Evolutionary conservation across 1,140 invertebrate species (phyloP).

Genomic region (Drosophila nannoptera): DNA sequence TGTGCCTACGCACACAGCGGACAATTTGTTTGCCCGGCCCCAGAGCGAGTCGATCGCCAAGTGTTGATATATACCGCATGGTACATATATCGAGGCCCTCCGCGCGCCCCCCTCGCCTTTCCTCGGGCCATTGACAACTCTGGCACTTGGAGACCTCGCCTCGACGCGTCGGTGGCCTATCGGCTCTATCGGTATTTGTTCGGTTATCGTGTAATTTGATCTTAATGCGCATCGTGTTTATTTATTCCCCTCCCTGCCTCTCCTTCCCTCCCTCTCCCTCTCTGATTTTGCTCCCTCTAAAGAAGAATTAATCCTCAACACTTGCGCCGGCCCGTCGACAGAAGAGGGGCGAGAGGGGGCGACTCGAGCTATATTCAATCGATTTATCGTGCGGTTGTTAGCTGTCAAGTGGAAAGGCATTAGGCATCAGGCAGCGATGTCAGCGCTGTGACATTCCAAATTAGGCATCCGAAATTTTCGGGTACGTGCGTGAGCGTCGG

Average conservation of each 20-base stretch:
- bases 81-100: neutral
- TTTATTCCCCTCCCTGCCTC: conserved; percentile 46
- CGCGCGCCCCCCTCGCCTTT: no score
- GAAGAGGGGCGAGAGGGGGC: conserved; percentile 2
- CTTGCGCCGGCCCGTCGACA: conserved; percentile 25
- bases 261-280: neutral
- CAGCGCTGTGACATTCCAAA: conserved; percentile 68
- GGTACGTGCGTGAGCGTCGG: conserved; percentile 26
- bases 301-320: conserved; percentile 60
- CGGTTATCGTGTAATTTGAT: conserved; percentile 70
- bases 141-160: conserved; percentile 55
- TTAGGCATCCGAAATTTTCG: conserved; percentile 69
- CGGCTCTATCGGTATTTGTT: conserved; percentile 49
- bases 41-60: conserved; percentile 39
- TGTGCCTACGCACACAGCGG: conserved; percentile 52
- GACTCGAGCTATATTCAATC: conserved; percentile 61
- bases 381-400: conserved; percentile 71
- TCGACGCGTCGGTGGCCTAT: conserved; percentile 21
- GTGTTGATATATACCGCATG: conserved; percentile 46
- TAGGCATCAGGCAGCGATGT: conserved; percentile 52
- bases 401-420: conserved; percentile 70
- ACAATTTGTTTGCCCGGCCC: conserved; percentile 51
- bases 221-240: conserved; percentile 73
- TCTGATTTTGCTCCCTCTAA: conserved; percentile 2
- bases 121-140: conserved; percentile 41